These are phyloP conservation scores for Sarotherodon lohbergeri DNA, from an alignment of 2,113 vertebrate species.

Conservation along the genomic window DNA sequence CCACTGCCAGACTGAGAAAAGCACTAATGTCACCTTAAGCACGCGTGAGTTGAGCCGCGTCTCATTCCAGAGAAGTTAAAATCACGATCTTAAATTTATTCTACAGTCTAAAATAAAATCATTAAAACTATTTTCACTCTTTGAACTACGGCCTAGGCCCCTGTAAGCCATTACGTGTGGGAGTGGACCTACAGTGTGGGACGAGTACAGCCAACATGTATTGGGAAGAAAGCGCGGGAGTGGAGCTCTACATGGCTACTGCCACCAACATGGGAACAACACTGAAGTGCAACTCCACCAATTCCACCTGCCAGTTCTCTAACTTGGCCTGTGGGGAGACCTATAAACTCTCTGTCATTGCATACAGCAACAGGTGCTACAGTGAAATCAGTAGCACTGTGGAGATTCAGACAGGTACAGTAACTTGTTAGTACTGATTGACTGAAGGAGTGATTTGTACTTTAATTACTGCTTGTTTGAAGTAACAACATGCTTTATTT, in stretches of 20 bases:
- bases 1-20: slow-evolving; percentile 30
- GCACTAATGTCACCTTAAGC: slow-evolving; percentile 30
- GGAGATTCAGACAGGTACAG: slow-evolving; percentile 63
- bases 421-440: not conserved
- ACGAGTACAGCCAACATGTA: slow-evolving; percentile 43
- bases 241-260: slow-evolving; percentile 55
- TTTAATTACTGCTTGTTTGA: not conserved
- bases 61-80: not conserved
- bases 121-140: not conserved
- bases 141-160: slow-evolving; percentile 54
- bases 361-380: slow-evolving; percentile 35
- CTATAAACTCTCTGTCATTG: slow-evolving; percentile 61
- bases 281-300: slow-evolving; percentile 60
- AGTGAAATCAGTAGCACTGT: slow-evolving; percentile 55
- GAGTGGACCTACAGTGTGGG: slow-evolving; percentile 61
- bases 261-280: slow-evolving; percentile 27
- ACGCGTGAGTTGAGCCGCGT: slow-evolving; percentile 63
- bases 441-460: not conserved
- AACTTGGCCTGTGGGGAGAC: slow-evolving; percentile 62
- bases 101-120: not conserved
- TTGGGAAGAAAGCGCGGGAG: slow-evolving; percentile 58
- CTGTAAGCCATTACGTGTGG: slow-evolving; percentile 60
- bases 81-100: accelerated
- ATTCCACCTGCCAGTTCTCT: slow-evolving; percentile 55
- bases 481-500: not conserved